Evolutionary conservation across 2,888 invertebrate genomes (phyloP).

Genomic region (Hyposoter dolosus): DNA sequence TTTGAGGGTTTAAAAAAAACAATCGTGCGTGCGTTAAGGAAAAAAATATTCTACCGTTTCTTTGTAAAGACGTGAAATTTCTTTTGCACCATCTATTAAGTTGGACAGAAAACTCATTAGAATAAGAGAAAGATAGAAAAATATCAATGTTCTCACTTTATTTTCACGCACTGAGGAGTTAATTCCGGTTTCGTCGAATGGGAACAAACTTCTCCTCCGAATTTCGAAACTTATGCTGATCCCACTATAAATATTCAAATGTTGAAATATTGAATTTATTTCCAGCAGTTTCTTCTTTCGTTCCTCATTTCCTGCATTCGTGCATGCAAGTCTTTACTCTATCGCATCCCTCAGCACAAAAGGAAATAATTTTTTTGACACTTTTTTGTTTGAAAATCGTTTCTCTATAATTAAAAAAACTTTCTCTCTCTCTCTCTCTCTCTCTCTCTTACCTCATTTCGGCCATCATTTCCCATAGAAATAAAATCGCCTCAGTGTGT

Average conservation of each 20-base stretch:
- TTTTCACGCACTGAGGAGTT: neutral
- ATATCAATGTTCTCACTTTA: neutral
- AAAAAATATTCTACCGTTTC: no score
- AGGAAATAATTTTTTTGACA: neutral
- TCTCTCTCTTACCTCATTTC: neutral
- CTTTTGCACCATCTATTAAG: neutral
- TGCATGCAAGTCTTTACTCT: neutral
- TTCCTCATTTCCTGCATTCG: constrained; percentile 15
- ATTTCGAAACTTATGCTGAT: constrained; percentile 32
- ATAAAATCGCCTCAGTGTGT: neutral
- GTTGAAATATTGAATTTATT: constrained; percentile 36
- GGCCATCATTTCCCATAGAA: neutral
- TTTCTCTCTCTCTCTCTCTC: neutral
- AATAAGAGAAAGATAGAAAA: neutral
- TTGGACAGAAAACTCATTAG: neutral
- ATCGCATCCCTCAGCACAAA: neutral
- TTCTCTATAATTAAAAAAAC: neutral
- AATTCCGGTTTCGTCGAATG: constrained; percentile 17
- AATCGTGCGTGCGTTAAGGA: no score
- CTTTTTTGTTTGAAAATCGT: neutral
- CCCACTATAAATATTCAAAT: constrained; percentile 28
- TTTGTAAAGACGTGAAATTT: neutral
- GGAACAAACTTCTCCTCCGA: constrained; percentile 18
- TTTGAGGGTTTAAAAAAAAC: neutral
- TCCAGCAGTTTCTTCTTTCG: constrained; percentile 22